These are phyloP conservation scores for Sitodiplosis mosellana DNA, from an alignment of 1,140 invertebrate genomes.

Conservation along the genomic window DNA sequence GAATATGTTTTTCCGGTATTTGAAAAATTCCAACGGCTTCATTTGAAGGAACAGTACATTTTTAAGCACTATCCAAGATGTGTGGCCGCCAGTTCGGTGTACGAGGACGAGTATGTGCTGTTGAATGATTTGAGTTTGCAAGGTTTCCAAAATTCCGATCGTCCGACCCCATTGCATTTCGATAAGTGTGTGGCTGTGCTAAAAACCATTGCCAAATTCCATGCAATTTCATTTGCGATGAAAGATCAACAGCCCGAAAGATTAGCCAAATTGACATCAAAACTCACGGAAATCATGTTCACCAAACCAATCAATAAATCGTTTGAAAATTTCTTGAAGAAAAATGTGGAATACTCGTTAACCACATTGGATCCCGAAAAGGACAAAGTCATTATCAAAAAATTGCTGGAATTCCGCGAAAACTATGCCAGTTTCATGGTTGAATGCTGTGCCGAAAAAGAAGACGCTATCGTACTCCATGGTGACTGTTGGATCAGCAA, in stretches of 20 bases:
- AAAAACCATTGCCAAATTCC: background rate
- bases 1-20: background rate
- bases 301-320: too few relatives aligned
- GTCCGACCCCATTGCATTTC: background rate
- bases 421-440: background rate
- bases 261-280: background rate
- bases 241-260: constrained; percentile 1
- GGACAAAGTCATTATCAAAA: background rate
- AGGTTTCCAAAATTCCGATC: background rate
- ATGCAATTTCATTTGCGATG: constrained; percentile 2
- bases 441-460: background rate
- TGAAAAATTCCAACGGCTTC: background rate
- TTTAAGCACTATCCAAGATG: background rate
- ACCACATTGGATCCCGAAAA: background rate
- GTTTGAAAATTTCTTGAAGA: background rate
- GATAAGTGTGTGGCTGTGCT: background rate
- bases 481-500: constrained; percentile 4
- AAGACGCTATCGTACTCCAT: constrained; percentile 1
- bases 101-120: background rate
- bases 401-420: background rate
- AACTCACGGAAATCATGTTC: background rate
- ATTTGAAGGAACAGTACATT: background rate
- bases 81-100: background rate
- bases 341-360: background rate
- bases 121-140: background rate